Evolutionary conservation across 2,113 vertebrate genomes (phyloP).

Genomic region (Vulpes vulpes): DNA sequence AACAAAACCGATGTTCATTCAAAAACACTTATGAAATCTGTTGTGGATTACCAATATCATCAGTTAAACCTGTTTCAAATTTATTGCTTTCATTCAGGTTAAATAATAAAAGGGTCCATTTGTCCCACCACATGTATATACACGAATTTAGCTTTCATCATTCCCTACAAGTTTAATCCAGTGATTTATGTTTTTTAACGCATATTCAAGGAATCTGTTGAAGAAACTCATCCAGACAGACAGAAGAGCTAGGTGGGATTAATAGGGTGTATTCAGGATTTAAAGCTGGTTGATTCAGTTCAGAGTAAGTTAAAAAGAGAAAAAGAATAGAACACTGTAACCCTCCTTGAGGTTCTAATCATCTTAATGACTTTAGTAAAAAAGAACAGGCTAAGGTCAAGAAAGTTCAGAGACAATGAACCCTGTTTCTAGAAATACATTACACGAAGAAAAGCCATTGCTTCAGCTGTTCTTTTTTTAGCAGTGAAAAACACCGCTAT

Average conservation of each 20-base stretch:
- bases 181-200: slow-evolving; percentile 90
- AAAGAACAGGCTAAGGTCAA: slow-evolving; percentile 80
- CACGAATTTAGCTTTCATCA: slow-evolving; percentile 90
- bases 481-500: slow-evolving; percentile 69
- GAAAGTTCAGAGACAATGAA: slow-evolving; percentile 84
- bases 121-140: slow-evolving; percentile 91
- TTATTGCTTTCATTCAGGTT: slow-evolving; percentile 92
- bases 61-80: slow-evolving; percentile 92
- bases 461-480: slow-evolving; percentile 77
- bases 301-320: slow-evolving; percentile 76
- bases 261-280: slow-evolving; percentile 81
- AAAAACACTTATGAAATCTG: slow-evolving; percentile 90
- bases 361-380: slow-evolving; percentile 87
- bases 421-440: slow-evolving; percentile 83
- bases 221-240: slow-evolving; percentile 87
- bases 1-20: slow-evolving; percentile 90
- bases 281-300: slow-evolving; percentile 81
- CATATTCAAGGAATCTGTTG: slow-evolving; percentile 88
- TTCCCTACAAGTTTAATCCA: slow-evolving; percentile 89
- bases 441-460: slow-evolving; percentile 75
- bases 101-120: slow-evolving; percentile 91
- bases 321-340: slow-evolving; percentile 78
- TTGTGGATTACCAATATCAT: slow-evolving; percentile 91
- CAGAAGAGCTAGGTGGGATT: slow-evolving; percentile 86
- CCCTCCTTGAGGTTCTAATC: slow-evolving; percentile 83